phyloP scores from a whole-genome alignment of 2,888 invertebrate genomes.

The Trypoxylon attenuatum region DNA sequence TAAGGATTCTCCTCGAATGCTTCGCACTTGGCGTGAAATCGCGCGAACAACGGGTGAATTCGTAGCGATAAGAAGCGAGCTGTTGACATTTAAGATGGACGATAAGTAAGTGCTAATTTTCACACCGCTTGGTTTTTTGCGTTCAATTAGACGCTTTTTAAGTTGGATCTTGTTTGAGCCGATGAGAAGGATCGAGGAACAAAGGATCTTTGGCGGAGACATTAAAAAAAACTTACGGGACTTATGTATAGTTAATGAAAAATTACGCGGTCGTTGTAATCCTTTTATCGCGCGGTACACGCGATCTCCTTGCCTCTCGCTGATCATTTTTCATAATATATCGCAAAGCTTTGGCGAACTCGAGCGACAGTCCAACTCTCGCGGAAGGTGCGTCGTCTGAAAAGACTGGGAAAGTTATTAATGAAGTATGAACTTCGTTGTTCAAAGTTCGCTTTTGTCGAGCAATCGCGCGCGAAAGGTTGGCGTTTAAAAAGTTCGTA shows the following conservation, averaged over 20 bases:
- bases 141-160: no score
- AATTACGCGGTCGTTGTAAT: slow-evolving; percentile 43
- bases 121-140: no score
- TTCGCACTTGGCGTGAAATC: no score
- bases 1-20: no score
- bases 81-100: no score
- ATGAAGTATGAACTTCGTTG: slow-evolving; percentile 13
- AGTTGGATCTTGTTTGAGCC: no score
- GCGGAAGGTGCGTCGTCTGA: neutral
- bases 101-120: no score
- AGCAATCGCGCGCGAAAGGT: slow-evolving; percentile 13
- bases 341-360: neutral
- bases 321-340: slow-evolving; percentile 26
- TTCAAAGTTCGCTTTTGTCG: slow-evolving; percentile 16
- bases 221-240: slow-evolving; percentile 36
- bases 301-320: slow-evolving; percentile 15
- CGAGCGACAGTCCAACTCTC: neutral
- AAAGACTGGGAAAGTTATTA: slow-evolving; percentile 15
- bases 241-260: slow-evolving; percentile 41
- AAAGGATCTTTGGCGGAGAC: slow-evolving; percentile 14
- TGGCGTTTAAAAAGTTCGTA: neutral
- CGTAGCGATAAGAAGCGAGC: no score
- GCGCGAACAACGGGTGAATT: no score
- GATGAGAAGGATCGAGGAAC: neutral
- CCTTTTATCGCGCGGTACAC: slow-evolving; percentile 24